Evolutionary conservation across 2,888 invertebrate genomes (phyloP).

Genomic region (Chloroclystis v-ata): DNA sequence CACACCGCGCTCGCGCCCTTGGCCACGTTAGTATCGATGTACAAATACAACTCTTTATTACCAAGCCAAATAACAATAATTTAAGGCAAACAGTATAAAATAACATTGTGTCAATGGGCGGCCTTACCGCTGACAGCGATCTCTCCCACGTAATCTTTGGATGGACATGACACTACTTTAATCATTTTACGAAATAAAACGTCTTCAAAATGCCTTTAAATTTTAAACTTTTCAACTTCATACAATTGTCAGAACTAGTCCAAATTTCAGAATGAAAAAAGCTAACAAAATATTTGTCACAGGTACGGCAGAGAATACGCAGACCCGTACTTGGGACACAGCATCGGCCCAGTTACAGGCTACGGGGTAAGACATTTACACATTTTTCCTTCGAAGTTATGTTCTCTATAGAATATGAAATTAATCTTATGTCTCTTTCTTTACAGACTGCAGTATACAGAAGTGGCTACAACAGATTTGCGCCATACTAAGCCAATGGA

Average conservation of each 20-base stretch:
- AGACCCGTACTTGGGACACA: slow-evolving; percentile 96
- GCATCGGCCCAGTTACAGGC: slow-evolving; percentile 97
- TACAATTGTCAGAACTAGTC: neutral
- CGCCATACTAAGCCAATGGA: slow-evolving; percentile 87
- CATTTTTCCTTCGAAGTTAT: too few species aligned
- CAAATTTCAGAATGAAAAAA: neutral
- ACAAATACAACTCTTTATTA: too few species aligned
- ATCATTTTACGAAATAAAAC: too few species aligned
- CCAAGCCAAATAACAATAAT: too few species aligned
- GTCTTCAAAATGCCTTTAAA: too few species aligned
- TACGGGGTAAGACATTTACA: slow-evolving; percentile 88
- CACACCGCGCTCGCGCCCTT: slow-evolving; percentile 70
- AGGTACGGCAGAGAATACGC: slow-evolving; percentile 94
- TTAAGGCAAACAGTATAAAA: too few species aligned
- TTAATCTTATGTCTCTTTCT: slow-evolving; percentile 8
- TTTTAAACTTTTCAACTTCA: slow-evolving; percentile 2
- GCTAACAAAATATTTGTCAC: slow-evolving; percentile 24
- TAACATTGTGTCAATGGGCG: too few species aligned
- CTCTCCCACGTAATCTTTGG: too few species aligned
- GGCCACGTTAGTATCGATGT: slow-evolving; percentile 54
- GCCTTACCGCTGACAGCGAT: too few species aligned
- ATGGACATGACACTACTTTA: too few species aligned
- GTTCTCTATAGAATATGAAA: neutral
- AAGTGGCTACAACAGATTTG: slow-evolving; percentile 96
- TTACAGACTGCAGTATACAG: slow-evolving; percentile 94